Conservation (phyloP, 2,113 vertebrate species). For the Tetrax tetrax region DNA sequence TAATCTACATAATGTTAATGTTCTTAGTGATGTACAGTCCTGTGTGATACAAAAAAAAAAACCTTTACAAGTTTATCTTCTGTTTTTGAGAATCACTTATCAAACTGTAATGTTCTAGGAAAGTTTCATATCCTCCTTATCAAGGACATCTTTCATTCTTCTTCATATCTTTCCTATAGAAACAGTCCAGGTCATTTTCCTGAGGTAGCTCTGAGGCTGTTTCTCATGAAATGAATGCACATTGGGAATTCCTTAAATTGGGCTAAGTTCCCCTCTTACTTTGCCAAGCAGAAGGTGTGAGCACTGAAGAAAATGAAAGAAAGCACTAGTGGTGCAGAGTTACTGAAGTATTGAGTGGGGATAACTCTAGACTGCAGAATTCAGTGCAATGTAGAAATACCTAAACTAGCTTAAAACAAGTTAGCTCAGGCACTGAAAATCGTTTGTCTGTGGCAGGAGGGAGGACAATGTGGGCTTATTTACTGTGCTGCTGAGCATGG, state of each 20-base stretch:
- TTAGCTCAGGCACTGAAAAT: not conserved
- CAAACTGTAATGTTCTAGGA: not conserved
- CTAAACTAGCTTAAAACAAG: not conserved
- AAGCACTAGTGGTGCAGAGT: not conserved
- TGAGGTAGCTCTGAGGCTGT: not conserved
- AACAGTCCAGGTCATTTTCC: not conserved
- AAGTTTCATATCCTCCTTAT: not conserved
- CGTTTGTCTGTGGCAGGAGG: not conserved
- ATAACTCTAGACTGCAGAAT: not conserved
- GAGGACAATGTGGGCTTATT: rapidly evolving
- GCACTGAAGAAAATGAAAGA: not conserved
- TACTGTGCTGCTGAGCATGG: not conserved
- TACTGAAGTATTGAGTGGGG: not conserved
- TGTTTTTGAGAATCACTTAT: not conserved
- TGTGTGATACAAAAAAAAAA: not conserved
- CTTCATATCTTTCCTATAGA: not conserved
- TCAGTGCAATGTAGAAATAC: not conserved
- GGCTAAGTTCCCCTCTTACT: not conserved
- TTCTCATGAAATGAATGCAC: not conserved
- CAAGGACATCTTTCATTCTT: not conserved
- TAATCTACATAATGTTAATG: not conserved
- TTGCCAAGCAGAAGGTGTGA: not conserved
- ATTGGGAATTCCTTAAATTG: not conserved
- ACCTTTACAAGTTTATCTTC: not conserved
- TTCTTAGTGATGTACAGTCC: not conserved